Evolutionary conservation across 1,140 invertebrate genomes (phyloP).

Genomic region (Aleiodes sp.): DNA sequence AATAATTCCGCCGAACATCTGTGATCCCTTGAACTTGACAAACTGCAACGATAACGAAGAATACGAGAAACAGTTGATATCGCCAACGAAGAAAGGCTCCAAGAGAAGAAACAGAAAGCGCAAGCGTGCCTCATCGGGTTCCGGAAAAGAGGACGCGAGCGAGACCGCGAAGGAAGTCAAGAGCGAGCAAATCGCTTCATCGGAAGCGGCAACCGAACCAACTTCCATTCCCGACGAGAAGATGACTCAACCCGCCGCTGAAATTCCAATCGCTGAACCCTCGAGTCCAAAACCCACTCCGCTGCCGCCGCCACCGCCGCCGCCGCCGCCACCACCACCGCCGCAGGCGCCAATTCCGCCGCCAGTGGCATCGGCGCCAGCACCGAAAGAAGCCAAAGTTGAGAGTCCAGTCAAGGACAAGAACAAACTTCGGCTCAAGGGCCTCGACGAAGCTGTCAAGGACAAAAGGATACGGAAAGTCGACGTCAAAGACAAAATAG

Average conservation of each 20-base stretch:
- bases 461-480: constrained; percentile 71
- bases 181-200: constrained; percentile 48
- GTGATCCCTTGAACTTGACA: constrained; percentile 88
- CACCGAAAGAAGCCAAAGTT: constrained; percentile 51
- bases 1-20: constrained; percentile 81
- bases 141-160: constrained; percentile 58
- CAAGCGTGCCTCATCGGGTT: constrained; percentile 68
- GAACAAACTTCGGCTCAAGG: constrained; percentile 56
- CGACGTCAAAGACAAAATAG: constrained; percentile 86
- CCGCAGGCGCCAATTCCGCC: constrained; percentile 40
- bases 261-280: neutral
- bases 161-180: constrained; percentile 25
- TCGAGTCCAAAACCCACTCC: constrained; percentile 2
- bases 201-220: constrained; percentile 33
- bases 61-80: constrained; percentile 78
- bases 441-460: constrained; percentile 62
- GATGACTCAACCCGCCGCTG: neutral
- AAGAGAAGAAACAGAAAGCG: constrained; percentile 68
- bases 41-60: constrained; percentile 81
- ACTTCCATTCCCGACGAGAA: constrained; percentile 13
- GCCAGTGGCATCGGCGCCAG: neutral
- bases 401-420: constrained; percentile 59
- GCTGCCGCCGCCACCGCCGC: neutral
- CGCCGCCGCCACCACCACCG: too few species aligned
- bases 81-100: constrained; percentile 71